phyloP scores from a whole-genome alignment of 2,888 invertebrate genomes.

The Parasteatoda lunata region DNA sequence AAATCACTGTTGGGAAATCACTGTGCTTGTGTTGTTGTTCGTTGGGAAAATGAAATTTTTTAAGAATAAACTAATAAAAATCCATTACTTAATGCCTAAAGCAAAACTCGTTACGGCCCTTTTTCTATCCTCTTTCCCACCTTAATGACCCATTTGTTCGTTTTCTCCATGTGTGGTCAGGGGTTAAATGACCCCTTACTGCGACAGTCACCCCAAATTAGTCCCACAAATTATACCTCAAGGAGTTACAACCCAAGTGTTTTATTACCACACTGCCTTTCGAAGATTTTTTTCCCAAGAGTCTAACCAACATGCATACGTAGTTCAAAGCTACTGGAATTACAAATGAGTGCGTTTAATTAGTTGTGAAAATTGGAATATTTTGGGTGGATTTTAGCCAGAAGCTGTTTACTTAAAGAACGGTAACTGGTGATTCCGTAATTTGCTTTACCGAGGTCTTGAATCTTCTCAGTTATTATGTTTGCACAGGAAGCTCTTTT shows the following conservation, averaged over 20 bases:
- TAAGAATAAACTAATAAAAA: too few species aligned
- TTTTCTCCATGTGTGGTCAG: conserved; percentile 61
- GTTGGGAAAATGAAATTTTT: too few species aligned
- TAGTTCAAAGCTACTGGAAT: conserved; percentile 20
- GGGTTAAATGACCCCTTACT: conserved; percentile 50
- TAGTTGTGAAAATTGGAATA: conserved; percentile 39
- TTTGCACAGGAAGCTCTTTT: neutral
- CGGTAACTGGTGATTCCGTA: conserved; percentile 18
- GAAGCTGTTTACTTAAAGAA: conserved; percentile 38
- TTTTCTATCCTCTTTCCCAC: conserved; percentile 3
- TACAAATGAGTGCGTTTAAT: conserved; percentile 27
- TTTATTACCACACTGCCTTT: neutral
- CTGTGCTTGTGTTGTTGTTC: too few species aligned
- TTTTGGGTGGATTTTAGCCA: conserved; percentile 25
- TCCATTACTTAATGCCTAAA: too few species aligned
- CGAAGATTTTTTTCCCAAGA: neutral
- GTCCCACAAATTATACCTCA: conserved; percentile 31
- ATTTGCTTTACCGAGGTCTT: neutral
- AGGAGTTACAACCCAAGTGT: neutral
- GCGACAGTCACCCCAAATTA: conserved; percentile 48
- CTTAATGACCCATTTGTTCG: conserved; percentile 46
- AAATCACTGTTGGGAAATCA: too few species aligned
- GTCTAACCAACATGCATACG: neutral
- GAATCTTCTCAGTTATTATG: neutral
- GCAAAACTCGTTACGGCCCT: neutral